phyloP scores from a whole-genome alignment of 2,888 invertebrate genomes.

The Pachymerium ferrugineum region DNA sequence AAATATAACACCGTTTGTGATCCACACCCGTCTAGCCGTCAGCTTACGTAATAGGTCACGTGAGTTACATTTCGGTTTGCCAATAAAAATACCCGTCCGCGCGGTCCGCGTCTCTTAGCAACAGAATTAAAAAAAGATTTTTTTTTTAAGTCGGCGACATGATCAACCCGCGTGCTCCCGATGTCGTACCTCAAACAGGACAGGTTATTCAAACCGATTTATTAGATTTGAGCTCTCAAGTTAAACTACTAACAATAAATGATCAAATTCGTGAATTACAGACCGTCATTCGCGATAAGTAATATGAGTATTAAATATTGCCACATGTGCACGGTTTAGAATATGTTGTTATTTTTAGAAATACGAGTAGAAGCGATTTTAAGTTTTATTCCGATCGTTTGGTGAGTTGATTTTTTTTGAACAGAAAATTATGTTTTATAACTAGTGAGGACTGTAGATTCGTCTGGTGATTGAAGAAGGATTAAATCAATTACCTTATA shows the following conservation, averaged over 20 bases:
- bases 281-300: slow-evolving; percentile 52
- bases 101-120: neutral
- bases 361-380: slow-evolving; percentile 88
- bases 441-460: slow-evolving; percentile 55
- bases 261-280: slow-evolving; percentile 48
- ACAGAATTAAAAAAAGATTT: no score
- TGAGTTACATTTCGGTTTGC: neutral
- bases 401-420: no score
- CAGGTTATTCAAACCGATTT: neutral
- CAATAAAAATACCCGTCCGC: neutral
- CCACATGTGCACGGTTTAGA: neutral
- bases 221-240: slow-evolving; percentile 39
- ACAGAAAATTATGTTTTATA: neutral
- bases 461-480: slow-evolving; percentile 97
- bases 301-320: slow-evolving; percentile 30
- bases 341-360: slow-evolving; percentile 57
- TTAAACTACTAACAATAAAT: slow-evolving; percentile 41
- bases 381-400: slow-evolving; percentile 97
- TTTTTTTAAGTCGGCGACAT: neutral
- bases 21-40: no score
- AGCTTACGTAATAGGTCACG: neutral
- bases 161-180: neutral
- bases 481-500: slow-evolving; percentile 91
- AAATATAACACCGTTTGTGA: no score
- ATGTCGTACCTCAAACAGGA: neutral